Conservation (phyloP, 2,797 vertebrate genomes). For the Picus viridis region DNA sequence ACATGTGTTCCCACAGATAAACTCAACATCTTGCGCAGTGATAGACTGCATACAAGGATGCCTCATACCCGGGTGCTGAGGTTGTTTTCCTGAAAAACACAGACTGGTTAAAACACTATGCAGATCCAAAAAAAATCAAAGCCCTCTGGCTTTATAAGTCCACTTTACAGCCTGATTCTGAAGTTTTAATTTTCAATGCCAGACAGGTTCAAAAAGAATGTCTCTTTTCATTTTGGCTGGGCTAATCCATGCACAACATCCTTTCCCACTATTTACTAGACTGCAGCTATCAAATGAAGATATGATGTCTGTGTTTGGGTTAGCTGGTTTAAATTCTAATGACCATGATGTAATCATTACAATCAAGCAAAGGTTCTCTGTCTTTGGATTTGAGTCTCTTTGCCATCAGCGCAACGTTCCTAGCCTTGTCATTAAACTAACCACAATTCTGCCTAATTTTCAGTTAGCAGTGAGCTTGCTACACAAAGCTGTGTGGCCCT, state of each 20-base stretch:
- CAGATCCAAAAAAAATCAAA: slow-evolving; percentile 86
- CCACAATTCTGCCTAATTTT: slow-evolving; percentile 80
- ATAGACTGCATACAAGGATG: background rate
- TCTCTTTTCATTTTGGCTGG: slow-evolving; percentile 89
- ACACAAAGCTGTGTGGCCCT: slow-evolving; percentile 46
- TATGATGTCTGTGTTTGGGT: slow-evolving; percentile 90
- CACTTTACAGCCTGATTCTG: slow-evolving; percentile 85
- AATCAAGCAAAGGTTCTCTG: slow-evolving; percentile 82
- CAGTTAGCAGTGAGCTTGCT: slow-evolving; percentile 67
- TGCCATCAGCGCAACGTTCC: slow-evolving; percentile 67
- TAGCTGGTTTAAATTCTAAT: slow-evolving; percentile 82
- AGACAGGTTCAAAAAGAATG: slow-evolving; percentile 88
- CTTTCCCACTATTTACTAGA: slow-evolving; percentile 85
- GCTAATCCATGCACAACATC: slow-evolving; percentile 84
- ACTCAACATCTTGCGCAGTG: slow-evolving; percentile 3
- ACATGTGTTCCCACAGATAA: slow-evolving; percentile 55
- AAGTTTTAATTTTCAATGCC: slow-evolving; percentile 83
- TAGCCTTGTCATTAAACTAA: slow-evolving; percentile 74
- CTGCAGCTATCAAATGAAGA: slow-evolving; percentile 87
- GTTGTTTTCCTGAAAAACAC: slow-evolving; percentile 74
- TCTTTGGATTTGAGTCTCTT: slow-evolving; percentile 77
- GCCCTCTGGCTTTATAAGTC: slow-evolving; percentile 81
- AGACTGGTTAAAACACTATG: slow-evolving; percentile 75
- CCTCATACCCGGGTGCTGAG: slow-evolving; percentile 36
- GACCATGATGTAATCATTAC: slow-evolving; percentile 82